Evolutionary conservation across 64 coral and sea anemone genomes (phyloP).

Genomic region (Orbicella faveolata): DNA sequence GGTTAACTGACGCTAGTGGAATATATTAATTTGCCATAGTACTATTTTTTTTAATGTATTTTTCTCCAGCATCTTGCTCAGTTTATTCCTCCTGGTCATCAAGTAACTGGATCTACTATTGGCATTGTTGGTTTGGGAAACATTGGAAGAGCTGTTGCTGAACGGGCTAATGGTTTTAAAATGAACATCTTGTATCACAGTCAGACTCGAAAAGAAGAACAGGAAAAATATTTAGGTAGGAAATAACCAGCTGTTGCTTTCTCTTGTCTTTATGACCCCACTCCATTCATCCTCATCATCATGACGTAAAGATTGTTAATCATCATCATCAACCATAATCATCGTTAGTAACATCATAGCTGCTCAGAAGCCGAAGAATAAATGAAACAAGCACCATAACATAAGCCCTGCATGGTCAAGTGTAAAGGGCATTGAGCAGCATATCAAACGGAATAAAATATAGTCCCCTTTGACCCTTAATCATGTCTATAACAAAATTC

Average conservation of each 20-base stretch:
- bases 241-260: neutral
- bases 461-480: neutral
- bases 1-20: too few species aligned
- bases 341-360: too few species aligned
- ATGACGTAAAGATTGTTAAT: neutral
- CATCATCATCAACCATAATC: neutral
- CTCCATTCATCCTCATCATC: neutral
- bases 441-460: too few species aligned
- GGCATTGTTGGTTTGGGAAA: conserved; percentile 71
- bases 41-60: neutral
- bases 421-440: too few species aligned
- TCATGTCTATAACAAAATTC: too few species aligned
- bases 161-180: conserved; percentile 50
- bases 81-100: conserved; percentile 3
- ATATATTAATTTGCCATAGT: neutral
- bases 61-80: neutral
- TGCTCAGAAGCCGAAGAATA: too few species aligned
- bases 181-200: conserved; percentile 66
- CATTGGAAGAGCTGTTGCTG: conserved; percentile 55
- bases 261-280: too few species aligned
- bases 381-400: too few species aligned
- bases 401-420: too few species aligned
- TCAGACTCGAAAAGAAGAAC: conserved; percentile 38
- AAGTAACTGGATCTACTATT: conserved; percentile 51
- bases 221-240: conserved; percentile 49